Conservation (phyloP, 2,797 vertebrate species). For the Acridotheres tristis region DNA sequence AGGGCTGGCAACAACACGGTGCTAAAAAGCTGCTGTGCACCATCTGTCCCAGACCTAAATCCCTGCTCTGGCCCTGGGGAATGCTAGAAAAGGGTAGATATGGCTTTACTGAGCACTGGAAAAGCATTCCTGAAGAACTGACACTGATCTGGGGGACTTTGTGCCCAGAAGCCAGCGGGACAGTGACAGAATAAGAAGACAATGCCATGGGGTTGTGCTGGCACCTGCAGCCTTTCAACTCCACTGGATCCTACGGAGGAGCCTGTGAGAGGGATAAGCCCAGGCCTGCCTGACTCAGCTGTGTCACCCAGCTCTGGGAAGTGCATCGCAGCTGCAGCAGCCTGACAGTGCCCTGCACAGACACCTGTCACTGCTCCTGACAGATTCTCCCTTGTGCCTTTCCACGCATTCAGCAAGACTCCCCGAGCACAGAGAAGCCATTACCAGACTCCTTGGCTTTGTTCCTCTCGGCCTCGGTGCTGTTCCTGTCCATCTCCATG, state of each 20-base stretch:
- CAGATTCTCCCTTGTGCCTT: background rate
- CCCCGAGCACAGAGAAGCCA: background rate
- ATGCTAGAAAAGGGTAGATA: background rate
- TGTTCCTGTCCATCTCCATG: constrained; percentile 82
- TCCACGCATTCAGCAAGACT: background rate
- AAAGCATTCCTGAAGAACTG: background rate
- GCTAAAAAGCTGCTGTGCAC: fast-evolving
- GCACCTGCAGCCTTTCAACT: background rate
- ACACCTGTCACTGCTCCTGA: background rate
- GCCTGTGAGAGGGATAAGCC: background rate
- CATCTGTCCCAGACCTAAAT: background rate
- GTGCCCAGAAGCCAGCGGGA: background rate
- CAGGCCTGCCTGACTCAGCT: background rate
- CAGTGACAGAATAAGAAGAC: background rate
- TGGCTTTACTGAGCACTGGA: background rate
- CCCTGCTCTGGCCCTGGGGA: background rate
- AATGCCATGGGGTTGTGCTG: fast-evolving
- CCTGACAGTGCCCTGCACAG: background rate
- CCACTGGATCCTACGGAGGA: fast-evolving
- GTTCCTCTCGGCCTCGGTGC: constrained; percentile 74
- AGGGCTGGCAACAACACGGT: background rate
- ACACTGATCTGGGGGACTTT: background rate
- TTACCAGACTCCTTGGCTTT: constrained; percentile 84
- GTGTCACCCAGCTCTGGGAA: background rate
- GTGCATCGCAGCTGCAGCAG: background rate